Base-by-base conservation (phyloP, 1,140 invertebrate genomes). In the Pachyrhynchus sulphureomaculatus region DNA sequence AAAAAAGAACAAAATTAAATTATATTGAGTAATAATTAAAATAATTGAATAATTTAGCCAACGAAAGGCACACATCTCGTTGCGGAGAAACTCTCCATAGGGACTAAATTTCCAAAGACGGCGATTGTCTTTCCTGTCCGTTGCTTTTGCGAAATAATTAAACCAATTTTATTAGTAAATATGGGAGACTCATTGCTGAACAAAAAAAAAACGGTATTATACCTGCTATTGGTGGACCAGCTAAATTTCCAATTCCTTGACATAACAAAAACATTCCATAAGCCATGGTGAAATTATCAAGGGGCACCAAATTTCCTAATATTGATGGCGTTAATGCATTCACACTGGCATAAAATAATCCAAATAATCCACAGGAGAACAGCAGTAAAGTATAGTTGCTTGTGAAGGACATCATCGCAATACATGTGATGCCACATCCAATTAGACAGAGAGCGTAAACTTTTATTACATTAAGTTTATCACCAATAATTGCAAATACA, bases 261-360 rank as follows among this genome's bases (percentile, higher is more conserved):
- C 92, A 90, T 12, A 96, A 76, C 15, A 95, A 78, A 36, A 91
- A 84, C 32, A 96, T 78, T 20, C 94, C 93, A 75, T 96, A 96
- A 6, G 91, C 92, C 67, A 88, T 89, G 1, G 93, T 93, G 72
- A 97, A 94, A 45, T 83, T 79, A 41, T 91, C 88, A 62, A 93
- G 74, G 0, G 90, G 88, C 24, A 91, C 87, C 37, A 92, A 68
- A 68, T 92, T 85, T 2, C 91, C 91, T 41, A 94, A 76, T 70
- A 95, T 92, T 65, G 91, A 88, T 0, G 92, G 91, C 0, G 91
- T 92, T 53, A 95, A 88, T 0, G 91, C 90, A 72, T 92, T 93
- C 39, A 86, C 92, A 62, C 91, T 92, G 10, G 91, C 90, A 68
- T 94, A 93, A 41, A 88, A 89, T 4, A 94, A 79, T 1, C 92